Evolutionary conservation across 2,797 vertebrate genomes (phyloP).

Genomic region (Fistularia commersonii): DNA sequence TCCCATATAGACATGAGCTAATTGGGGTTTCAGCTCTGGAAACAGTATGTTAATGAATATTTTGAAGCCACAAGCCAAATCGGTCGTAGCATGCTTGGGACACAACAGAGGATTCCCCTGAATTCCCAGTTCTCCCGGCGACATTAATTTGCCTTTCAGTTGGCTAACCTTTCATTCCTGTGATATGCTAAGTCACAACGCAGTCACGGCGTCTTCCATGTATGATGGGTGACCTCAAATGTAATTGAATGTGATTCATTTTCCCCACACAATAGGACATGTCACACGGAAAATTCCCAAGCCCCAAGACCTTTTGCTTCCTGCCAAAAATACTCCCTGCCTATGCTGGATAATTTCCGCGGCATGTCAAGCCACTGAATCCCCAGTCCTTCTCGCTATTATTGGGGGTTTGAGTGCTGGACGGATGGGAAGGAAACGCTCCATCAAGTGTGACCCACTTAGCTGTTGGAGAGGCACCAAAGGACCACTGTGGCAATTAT

Average conservation of each 20-base stretch:
- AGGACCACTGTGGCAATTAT: conserved; percentile 68
- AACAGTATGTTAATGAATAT: conserved; percentile 20
- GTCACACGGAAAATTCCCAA: conserved; percentile 34
- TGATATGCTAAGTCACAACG: conserved; percentile 9
- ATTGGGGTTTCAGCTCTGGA: conserved; percentile 1
- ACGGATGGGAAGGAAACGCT: conserved; percentile 52
- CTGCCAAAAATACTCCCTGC: conserved; percentile 47
- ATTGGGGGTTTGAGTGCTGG: conserved; percentile 45
- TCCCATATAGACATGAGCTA: conserved; percentile 1
- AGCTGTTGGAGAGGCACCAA: conserved; percentile 68
- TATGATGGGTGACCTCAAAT: conserved; percentile 23
- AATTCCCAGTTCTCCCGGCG: conserved; percentile 4
- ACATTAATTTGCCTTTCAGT: conserved; percentile 6
- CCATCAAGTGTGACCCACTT: conserved; percentile 74
- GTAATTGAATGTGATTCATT: conserved; percentile 44
- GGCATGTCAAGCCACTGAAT: conserved; percentile 40
- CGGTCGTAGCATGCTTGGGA: not conserved
- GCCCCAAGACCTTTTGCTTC: conserved; percentile 34
- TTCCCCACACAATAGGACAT: conserved; percentile 30
- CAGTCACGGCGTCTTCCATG: conserved; percentile 8
- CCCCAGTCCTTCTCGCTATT: conserved; percentile 38
- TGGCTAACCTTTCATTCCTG: conserved; percentile 3
- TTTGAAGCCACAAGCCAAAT: conserved; percentile 5
- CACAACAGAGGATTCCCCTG: conserved; percentile 2
- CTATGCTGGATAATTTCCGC: conserved; percentile 38